Percentiles rank a stretch among this genome's conserved stretches.
phyloP scores from a whole-genome alignment of 2,113 vertebrate genomes.

The Oophaga pumilio region DNA sequence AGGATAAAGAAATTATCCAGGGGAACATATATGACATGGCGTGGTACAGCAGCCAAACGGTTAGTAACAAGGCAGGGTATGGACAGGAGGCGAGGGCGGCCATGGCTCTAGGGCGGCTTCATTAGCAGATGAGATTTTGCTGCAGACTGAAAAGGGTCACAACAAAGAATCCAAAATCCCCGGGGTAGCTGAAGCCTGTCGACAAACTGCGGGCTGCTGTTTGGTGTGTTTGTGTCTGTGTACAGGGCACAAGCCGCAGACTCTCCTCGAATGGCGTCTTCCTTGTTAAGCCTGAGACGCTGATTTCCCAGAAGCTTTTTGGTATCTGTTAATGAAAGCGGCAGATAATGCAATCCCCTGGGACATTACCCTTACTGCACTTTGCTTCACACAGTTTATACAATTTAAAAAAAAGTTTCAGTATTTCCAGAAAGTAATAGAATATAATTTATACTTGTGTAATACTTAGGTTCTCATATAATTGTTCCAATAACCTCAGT shows the following conservation, averaged over 20 bases:
- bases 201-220: neutral
- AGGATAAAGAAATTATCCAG: no score
- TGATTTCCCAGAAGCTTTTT: neutral
- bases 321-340: neutral
- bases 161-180: neutral
- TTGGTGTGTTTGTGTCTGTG: neutral
- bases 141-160: neutral
- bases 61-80: no score
- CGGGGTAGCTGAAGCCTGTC: neutral
- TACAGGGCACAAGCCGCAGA: constrained; percentile 8
- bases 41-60: no score
- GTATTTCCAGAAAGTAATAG: neutral
- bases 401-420: neutral
- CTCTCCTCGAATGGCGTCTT: neutral
- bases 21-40: no score
- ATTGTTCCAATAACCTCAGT: no score
- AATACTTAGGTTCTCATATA: no score
- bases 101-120: neutral
- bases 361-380: neutral
- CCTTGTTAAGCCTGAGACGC: neutral
- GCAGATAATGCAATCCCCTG: neutral
- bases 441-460: neutral
- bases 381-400: no score
- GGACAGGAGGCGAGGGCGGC: no score
- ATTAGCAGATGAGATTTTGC: neutral